Base-by-base conservation (phyloP, 2,888 invertebrate genomes). In the Polydrusus cervinus region DNA sequence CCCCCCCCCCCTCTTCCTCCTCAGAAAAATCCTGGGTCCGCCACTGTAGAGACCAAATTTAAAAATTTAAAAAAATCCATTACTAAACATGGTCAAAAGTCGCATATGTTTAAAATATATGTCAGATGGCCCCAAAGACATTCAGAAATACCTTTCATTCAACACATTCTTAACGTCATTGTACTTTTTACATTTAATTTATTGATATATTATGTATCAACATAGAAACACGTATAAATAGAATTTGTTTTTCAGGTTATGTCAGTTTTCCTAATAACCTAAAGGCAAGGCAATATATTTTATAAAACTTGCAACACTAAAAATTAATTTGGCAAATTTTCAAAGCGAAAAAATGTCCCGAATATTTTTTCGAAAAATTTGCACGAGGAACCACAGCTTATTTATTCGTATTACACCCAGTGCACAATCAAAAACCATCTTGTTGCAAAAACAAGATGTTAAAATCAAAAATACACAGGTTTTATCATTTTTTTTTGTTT, bases 401-500 rank as follows among this genome's bases (percentile, higher is more conserved):
- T 62, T 64, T 64, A 49, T 30, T 64, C 16, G 5, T 49, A 10
- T 64, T 30, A 64, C 30, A 64, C 30, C 64, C 16, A n/a, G 25
- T 53, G 25, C 43, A 67, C 53, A 67, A 55, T 66, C 51, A 14
- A 16, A 45, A 51, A 66, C 51, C 11, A 3, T 45, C 25, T 40
- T 43, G 45, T 62, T 62, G 45, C 45, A n/a, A n/a, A 64, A 64
- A 47, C 64, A 64, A 49, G 64, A 34, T 14, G 16, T 49, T 38
- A 51, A 67, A 67, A 55, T 55, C 65, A 40, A 55, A 51, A 53
- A 40, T 51, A 55, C 13, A 57, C 25, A 57, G n/a, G 45, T 16
- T n/a, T 68, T 68, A 68, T 68, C 57, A 11, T 18, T 43, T 55
- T 38, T n/a, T 53, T 45, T 51, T 68, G 68, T 57, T 68, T 68